Evolutionary conservation across 2,113 vertebrate species (phyloP), one percentile per base, ranked within the genome.

Genomic region (Genyomyrus donnyi): DNA sequence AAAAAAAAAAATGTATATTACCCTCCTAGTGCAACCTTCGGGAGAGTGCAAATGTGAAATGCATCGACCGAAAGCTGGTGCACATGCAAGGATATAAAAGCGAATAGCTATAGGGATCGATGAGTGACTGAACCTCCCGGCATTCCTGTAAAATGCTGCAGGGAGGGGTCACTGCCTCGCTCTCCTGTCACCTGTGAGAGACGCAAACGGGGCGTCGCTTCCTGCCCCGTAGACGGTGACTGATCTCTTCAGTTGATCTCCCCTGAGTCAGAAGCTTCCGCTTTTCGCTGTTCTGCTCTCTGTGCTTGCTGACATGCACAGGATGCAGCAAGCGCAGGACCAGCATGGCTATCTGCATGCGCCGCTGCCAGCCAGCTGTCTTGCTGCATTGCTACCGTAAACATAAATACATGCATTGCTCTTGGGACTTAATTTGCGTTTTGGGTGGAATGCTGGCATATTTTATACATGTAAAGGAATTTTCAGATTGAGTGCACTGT

Each of bases 161-260:
- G n/a, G 58, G 58, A 66, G n/a, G 58, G 24, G n/a, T n/a, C 8
- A 3, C 8, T 27, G 8, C 8, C 58, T 27, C n/a, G 8, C n/a
- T 42, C 74, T 17, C 31, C 74, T 27, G 35, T 80, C 74, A 42
- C 74, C 31, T 80, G 74, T 42, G 74, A 80, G 74, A 42, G 74
- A 42, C 74, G 3, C n/a, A 27, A 3, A 17, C 31, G 5, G 4
- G 31, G 74, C 35, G 13, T 42, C 5, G 15, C 39, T 42, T 42
- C 74, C 31, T 5, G 31, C 35, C 35, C 2, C 15, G 1, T 17
- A 49, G 15, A 35, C 50, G 88, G 70, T 89, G 58, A n/a, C 88
- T 56, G 70, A 89, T 89, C 66, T 35, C 88, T 31, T 77, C 46
- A 49, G 66, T 39, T 89, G 46, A 89, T 89, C 66, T 89, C 46